Evolutionary conservation across 37 sponge, comb jelly and placozoan species (phyloP).

Genomic region (Ianthella basta): DNA sequence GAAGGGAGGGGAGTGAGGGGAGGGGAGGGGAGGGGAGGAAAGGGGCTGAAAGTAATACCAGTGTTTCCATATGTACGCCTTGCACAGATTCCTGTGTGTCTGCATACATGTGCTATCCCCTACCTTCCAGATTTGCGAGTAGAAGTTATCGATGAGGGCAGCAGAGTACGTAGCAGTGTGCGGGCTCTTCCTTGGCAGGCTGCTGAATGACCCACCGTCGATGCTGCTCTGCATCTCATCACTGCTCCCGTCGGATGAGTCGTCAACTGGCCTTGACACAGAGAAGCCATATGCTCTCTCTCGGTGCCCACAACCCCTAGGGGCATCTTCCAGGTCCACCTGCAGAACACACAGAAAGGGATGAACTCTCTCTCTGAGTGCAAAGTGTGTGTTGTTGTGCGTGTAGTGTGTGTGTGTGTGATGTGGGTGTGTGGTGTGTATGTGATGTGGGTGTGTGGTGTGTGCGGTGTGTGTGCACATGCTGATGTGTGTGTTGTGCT

Average conservation of each 20-base stretch:
- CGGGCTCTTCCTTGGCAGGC: conserved; percentile 34
- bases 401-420: no score
- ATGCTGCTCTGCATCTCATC: conserved; percentile 20
- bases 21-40: no score
- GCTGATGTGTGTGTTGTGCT: conserved; percentile 31
- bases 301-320: not conserved
- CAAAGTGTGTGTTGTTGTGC: no score
- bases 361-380: no score
- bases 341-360: no score
- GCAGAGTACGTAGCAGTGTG: not conserved
- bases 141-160: not conserved
- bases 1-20: not conserved
- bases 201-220: conserved; percentile 37
- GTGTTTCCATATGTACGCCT: no score
- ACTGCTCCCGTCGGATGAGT: not conserved
- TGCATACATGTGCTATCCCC: not conserved
- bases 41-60: no score
- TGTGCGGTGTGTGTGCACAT: not conserved
- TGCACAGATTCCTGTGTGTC: no score
- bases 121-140: conserved; percentile 37
- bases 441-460: not conserved
- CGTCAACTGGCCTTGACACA: not conserved
- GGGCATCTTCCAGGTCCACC: conserved; percentile 2
- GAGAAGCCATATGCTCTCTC: conserved; percentile 28
- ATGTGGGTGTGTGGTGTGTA: not conserved